These are phyloP conservation scores for Drosophila parabipectinata DNA, from an alignment of 1,140 invertebrate species.

Conservation along the genomic window DNA sequence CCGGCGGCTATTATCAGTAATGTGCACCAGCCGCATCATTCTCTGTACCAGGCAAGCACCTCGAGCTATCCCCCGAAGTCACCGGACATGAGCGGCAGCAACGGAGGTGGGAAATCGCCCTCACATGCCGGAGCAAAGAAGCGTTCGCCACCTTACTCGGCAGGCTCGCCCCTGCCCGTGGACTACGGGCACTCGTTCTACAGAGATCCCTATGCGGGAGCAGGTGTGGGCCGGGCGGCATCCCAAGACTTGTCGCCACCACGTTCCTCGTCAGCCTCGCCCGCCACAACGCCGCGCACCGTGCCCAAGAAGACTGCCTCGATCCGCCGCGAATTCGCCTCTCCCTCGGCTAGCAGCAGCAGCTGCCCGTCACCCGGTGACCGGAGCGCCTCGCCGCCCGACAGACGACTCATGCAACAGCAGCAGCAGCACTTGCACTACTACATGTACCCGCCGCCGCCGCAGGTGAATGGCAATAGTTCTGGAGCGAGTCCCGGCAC, in stretches of 20 bases:
- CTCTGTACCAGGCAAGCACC: conserved; percentile 46
- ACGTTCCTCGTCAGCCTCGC: conserved; percentile 66
- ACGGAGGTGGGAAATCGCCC: conserved; percentile 67
- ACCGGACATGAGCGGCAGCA: conserved; percentile 64
- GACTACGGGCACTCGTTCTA: conserved; percentile 68
- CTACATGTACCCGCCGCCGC: conserved; percentile 75
- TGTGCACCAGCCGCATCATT: conserved; percentile 63
- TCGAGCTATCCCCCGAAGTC: conserved; percentile 72
- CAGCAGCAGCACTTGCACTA: conserved; percentile 66
- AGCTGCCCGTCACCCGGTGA: conserved; percentile 72
- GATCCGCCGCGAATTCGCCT: conserved; percentile 81
- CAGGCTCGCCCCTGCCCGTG: conserved; percentile 65
- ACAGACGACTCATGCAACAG: conserved; percentile 56
- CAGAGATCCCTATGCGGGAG: conserved; percentile 61
- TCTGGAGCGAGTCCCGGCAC: conserved; percentile 42
- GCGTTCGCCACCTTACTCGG: conserved; percentile 72
- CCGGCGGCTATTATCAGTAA: conserved; percentile 71
- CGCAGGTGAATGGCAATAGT: conserved; percentile 57
- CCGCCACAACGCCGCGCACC: conserved; percentile 71
- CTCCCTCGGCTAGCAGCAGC: conserved; percentile 72
- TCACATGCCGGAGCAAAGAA: conserved; percentile 71
- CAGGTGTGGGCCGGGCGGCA: conserved; percentile 33
- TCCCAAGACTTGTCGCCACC: conserved; percentile 63
- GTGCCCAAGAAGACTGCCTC: conserved; percentile 84
- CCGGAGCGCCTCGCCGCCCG: conserved; percentile 62